phyloP scores from a whole-genome alignment of 1,140 invertebrate genomes.

The Wasmannia auropunctata region DNA sequence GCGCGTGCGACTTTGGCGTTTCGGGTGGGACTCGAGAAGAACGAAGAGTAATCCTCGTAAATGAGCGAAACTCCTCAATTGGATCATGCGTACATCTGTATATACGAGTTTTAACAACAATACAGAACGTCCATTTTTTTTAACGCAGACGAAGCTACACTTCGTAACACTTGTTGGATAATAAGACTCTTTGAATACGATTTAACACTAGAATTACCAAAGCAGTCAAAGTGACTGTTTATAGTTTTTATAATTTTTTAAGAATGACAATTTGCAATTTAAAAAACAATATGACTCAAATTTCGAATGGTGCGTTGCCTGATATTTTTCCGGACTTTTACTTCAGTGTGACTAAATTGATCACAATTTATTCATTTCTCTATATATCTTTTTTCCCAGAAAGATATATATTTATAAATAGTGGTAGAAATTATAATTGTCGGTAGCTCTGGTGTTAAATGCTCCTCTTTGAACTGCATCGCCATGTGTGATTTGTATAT shows the following conservation, averaged over 20 bases:
- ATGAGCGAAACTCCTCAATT: constrained; percentile 2
- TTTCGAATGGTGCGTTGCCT: background rate
- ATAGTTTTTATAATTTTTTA: no score
- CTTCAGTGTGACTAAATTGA: background rate
- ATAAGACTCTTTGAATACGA: constrained; percentile 6
- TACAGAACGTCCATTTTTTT: constrained; percentile 25
- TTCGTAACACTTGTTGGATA: constrained; percentile 13
- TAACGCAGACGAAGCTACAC: background rate
- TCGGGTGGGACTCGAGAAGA: background rate
- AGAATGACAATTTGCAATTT: no score
- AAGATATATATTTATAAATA: background rate
- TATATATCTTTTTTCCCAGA: background rate
- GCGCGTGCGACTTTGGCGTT: background rate
- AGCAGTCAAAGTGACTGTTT: background rate
- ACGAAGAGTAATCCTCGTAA: background rate
- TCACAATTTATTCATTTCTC: background rate
- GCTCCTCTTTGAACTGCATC: background rate
- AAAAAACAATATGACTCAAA: background rate
- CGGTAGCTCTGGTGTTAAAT: background rate
- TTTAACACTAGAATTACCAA: background rate
- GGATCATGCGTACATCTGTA: constrained; percentile 34
- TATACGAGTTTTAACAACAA: constrained; percentile 29
- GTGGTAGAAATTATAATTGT: background rate
- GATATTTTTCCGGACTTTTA: background rate
- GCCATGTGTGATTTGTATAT: background rate